Base-by-base conservation (phyloP, 2,113 vertebrate species). In the Callospermophilus lateralis region DNA sequence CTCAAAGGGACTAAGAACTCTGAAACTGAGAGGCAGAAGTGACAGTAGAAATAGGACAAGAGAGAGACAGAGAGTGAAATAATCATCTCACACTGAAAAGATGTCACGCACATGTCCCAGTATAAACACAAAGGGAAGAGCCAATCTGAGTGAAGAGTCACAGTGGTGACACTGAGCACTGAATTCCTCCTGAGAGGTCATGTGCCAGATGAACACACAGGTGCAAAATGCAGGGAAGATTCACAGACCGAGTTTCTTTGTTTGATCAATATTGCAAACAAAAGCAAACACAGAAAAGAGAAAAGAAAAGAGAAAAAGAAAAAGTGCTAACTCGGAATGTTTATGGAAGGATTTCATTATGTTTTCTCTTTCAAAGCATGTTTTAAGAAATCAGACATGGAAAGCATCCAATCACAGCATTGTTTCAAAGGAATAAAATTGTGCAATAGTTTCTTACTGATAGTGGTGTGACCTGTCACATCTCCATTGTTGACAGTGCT, bases 31-130 rank as follows among this genome's bases (percentile, higher is more conserved):
- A 92, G 67, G 89, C 17, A 94, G 65, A 88, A 72, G 17, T 28
- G 37, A 90, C 34, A 72, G 30, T 20, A 72, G 80, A 94, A 96
- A 42, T 32, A 42, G 84, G 45, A 45, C n/a, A 84, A 90, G 88
- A 93, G 86, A 16, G n/a, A 96, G 34, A 42, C 84, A 84, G 42
- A 72, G 86, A 91, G 26, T 4, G 55, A 96, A 93, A 53, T 84
- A 93, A 96, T 92, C 58, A 37, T 61, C 45, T 93, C 53, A 32
- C 89, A 63, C 30, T n/a, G 79, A 89, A 95, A 96, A 90, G 78
- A 76, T 51, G 68, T 65, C 87, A 88, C 30, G 19, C 76, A 72
- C 86, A 37, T 86, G 83, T 53, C 86, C 86, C 92, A 48, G 87
- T n/a, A 34, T 89, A 96, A 96, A 79, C 19, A 26, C 70, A 34